phyloP scores from a whole-genome alignment of 2,113 vertebrate genomes.

The Nerophis ophidion region DNA sequence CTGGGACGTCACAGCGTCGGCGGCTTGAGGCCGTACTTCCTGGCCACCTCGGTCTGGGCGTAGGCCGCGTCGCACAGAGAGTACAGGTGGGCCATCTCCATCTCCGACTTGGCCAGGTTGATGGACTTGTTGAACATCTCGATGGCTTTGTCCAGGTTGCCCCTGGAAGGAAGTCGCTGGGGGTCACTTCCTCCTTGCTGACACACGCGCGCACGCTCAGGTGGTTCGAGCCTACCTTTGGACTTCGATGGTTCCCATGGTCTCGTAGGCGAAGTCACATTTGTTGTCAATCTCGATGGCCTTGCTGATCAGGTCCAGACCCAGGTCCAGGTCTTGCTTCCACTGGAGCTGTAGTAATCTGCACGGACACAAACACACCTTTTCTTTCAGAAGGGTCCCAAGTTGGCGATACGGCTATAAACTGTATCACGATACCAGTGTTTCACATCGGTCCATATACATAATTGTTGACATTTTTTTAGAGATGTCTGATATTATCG shows the following conservation, averaged over 20 bases:
- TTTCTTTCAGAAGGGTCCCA: too few relatives aligned
- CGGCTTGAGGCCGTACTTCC: slow-evolving; percentile 97
- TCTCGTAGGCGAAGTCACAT: slow-evolving; percentile 99
- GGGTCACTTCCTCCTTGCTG: too few relatives aligned
- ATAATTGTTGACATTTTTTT: too few relatives aligned
- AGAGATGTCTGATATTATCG: too few relatives aligned
- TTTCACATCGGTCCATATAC: too few relatives aligned
- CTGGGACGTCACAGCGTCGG: slow-evolving; percentile 85
- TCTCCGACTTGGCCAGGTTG: slow-evolving; percentile 97
- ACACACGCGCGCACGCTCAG: background rate
- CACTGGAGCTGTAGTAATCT: slow-evolving; percentile 98
- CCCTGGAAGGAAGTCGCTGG: slow-evolving; percentile 71
- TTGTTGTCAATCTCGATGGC: slow-evolving; percentile 99
- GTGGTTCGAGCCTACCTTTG: slow-evolving; percentile 78
- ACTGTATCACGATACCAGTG: too few relatives aligned
- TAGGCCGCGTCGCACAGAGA: slow-evolving; percentile 96
- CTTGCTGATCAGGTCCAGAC: slow-evolving; percentile 96
- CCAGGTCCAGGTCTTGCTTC: slow-evolving; percentile 96
- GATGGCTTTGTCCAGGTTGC: slow-evolving; percentile 97
- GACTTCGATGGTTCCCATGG: slow-evolving; percentile 99
- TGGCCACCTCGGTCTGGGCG: slow-evolving; percentile 96
- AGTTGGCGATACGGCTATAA: too few relatives aligned
- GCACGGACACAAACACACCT: slow-evolving; percentile 19
- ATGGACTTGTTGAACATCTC: slow-evolving; percentile 99
- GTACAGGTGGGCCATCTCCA: slow-evolving; percentile 99